These are phyloP conservation scores for Agapostemon virescens DNA, from an alignment of 2,888 invertebrate genomes.

Conservation along the genomic window DNA sequence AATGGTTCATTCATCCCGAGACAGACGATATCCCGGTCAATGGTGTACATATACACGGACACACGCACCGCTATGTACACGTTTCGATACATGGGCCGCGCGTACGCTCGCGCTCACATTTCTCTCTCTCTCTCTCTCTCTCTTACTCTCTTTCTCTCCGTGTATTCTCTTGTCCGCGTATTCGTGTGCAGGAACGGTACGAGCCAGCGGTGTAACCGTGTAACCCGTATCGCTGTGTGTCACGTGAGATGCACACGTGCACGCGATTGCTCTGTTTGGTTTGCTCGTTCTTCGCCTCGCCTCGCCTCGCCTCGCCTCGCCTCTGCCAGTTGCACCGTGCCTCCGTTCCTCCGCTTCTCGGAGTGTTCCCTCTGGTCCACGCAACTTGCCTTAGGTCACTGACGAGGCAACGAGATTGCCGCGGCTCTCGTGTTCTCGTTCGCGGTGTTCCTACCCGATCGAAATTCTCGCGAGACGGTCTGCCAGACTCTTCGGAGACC, in stretches of 20 bases:
- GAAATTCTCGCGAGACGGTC: not conserved
- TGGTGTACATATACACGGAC: conserved; percentile 72
- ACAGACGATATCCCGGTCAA: conserved; percentile 79
- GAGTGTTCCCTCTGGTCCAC: conserved; percentile 19
- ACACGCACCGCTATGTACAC: conserved; percentile 5
- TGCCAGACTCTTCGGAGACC: not conserved
- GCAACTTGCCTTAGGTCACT: conserved; percentile 1
- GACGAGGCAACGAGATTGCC: not conserved
- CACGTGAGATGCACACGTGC: conserved; percentile 48
- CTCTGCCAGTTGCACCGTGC: conserved; percentile 43
- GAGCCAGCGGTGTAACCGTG: not conserved
- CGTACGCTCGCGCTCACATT: not conserved
- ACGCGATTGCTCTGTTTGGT: conserved; percentile 40
- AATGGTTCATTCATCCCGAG: conserved; percentile 79
- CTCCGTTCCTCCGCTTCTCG: not conserved
- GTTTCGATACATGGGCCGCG: conserved; percentile 2
- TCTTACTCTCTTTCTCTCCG: not conserved
- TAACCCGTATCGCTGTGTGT: conserved; percentile 17
- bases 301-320: conserved; percentile 25
- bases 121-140: not conserved
- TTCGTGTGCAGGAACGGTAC: not conserved
- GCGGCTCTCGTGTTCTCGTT: not conserved
- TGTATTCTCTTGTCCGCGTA: not conserved
- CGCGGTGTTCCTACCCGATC: not conserved
- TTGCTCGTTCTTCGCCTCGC: conserved; percentile 43